Conservation (phyloP, 2,888 invertebrate species). For the Odiellus spinosus region DNA sequence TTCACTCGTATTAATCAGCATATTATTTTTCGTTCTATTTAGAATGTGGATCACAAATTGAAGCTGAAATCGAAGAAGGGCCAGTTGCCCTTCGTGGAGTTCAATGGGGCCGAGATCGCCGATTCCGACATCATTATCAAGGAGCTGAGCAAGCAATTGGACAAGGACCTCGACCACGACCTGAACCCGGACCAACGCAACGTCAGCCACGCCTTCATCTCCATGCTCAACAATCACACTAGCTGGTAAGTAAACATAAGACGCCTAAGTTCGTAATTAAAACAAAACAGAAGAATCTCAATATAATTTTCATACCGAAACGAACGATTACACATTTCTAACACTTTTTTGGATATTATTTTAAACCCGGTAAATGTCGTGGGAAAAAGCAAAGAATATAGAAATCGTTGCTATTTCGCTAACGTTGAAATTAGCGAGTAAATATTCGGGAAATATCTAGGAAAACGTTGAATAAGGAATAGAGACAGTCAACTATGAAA, state of each 20-base stretch:
- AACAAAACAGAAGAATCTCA: constrained; percentile 3
- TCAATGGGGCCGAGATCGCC: constrained; percentile 85
- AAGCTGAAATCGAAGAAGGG: constrained; percentile 87
- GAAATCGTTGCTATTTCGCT: too few species aligned
- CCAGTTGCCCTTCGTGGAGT: constrained; percentile 80
- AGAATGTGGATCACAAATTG: constrained; percentile 90
- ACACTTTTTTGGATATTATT: too few species aligned
- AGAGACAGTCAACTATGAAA: too few species aligned
- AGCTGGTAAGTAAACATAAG: constrained; percentile 44
- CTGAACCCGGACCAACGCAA: constrained; percentile 71
- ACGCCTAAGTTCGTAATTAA: background rate
- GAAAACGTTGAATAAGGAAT: too few species aligned
- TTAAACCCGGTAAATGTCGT: too few species aligned
- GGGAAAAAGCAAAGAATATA: too few species aligned
- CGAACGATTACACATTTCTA: too few species aligned
- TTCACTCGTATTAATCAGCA: too few species aligned
- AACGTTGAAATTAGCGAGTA: too few species aligned
- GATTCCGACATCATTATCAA: constrained; percentile 82
- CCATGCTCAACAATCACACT: constrained; percentile 87
- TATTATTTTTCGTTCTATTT: constrained; percentile 29
- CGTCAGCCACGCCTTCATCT: constrained; percentile 76
- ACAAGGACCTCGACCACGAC: constrained; percentile 64
- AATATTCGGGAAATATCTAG: too few species aligned
- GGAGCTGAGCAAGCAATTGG: constrained; percentile 63
- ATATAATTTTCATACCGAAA: too few species aligned